These are phyloP conservation scores for Apostichopus californicus DNA, from an alignment of 35 echinoderm and acorn worm species.

Conservation along the genomic window DNA sequence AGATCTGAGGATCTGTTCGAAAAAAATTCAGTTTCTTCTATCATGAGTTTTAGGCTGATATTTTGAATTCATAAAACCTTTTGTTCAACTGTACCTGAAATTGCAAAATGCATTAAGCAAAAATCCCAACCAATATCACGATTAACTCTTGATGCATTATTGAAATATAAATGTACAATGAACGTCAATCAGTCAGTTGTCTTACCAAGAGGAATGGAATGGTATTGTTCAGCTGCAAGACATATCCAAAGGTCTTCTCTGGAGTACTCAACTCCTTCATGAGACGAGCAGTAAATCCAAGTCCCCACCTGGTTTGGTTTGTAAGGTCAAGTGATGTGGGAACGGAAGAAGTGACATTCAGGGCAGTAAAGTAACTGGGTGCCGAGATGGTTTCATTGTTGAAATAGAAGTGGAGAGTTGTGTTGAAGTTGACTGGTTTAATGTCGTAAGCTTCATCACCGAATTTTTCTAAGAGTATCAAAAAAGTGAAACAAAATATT, in stretches of 20 bases:
- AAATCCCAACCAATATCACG: too few relatives aligned
- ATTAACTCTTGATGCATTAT: too few relatives aligned
- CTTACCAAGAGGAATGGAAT: slow-evolving; percentile 48
- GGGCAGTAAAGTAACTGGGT: slow-evolving; percentile 46
- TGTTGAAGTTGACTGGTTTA: slow-evolving; percentile 48
- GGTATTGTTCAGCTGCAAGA: slow-evolving; percentile 29
- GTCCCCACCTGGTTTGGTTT: slow-evolving; percentile 23
- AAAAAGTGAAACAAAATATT: not conserved
- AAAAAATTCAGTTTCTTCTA: too few relatives aligned
- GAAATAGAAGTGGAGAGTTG: slow-evolving; percentile 17
- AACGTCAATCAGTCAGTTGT: not conserved
- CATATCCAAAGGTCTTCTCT: slow-evolving; percentile 4
- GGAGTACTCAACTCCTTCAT: not conserved
- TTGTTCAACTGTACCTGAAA: too few relatives aligned
- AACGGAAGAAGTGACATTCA: slow-evolving; percentile 29
- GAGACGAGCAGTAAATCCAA: slow-evolving; percentile 23
- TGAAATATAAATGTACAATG: too few relatives aligned
- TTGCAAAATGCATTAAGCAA: too few relatives aligned
- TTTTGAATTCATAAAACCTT: too few relatives aligned
- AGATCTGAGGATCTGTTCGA: too few relatives aligned
- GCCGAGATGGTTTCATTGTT: slow-evolving; percentile 10
- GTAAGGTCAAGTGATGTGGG: slow-evolving; percentile 16
- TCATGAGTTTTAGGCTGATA: too few relatives aligned
- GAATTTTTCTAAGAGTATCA: not conserved
- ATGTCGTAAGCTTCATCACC: not conserved